Conservation (phyloP, 2,797 vertebrate genomes). For the Saguinus oedipus region DNA sequence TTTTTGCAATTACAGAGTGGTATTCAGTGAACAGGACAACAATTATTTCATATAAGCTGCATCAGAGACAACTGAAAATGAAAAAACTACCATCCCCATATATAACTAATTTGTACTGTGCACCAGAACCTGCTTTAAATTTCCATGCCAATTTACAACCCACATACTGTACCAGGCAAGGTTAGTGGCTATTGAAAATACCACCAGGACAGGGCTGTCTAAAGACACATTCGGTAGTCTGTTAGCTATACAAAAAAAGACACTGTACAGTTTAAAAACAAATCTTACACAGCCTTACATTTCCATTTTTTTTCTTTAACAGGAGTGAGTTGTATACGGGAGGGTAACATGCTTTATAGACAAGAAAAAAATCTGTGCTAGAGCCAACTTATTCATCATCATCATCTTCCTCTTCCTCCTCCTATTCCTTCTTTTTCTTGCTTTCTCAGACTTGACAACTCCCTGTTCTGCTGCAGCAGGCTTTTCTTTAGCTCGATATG, state of each 20-base stretch:
- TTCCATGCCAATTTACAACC: constrained; percentile 91
- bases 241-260: constrained; percentile 98
- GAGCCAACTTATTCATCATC: not conserved
- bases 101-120: constrained; percentile 92
- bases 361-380: constrained; percentile 86
- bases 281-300: constrained; percentile 95
- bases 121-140: constrained; percentile 91
- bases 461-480: not conserved
- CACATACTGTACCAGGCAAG: constrained; percentile 93
- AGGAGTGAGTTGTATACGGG: constrained; percentile 95
- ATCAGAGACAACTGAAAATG: constrained; percentile 87
- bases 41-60: constrained; percentile 83
- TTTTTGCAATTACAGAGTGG: constrained; percentile 87
- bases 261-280: constrained; percentile 99
- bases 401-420: too few relatives aligned
- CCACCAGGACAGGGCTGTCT: constrained; percentile 90
- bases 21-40: constrained; percentile 79
- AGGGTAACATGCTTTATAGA: constrained; percentile 97
- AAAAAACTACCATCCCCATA: constrained; percentile 87
- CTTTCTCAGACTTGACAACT: not conserved
- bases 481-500: not conserved
- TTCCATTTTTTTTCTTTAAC: constrained; percentile 89
- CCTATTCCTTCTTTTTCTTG: not conserved
- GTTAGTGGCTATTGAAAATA: constrained; percentile 94
- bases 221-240: constrained; percentile 96